phyloP scores from a whole-genome alignment of 2,113 vertebrate genomes.

The Boleophthalmus pectinirostris region DNA sequence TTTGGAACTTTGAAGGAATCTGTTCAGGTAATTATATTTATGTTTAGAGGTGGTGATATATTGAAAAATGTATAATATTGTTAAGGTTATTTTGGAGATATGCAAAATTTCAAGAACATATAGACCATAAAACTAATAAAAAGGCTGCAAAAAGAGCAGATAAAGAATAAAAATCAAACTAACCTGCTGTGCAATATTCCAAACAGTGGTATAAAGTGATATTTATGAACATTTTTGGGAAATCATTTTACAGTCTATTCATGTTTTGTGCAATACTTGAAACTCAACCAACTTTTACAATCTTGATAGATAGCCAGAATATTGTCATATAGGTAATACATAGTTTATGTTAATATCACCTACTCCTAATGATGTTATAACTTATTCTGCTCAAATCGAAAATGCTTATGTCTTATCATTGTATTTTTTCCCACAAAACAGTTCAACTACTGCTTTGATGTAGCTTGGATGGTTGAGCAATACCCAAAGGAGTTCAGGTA shows the following conservation, averaged over 20 bases:
- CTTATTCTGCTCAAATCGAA: not conserved
- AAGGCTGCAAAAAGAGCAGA: too few species aligned
- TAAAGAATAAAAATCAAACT: too few species aligned
- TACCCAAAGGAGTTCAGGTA: conserved; percentile 92
- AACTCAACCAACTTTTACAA: too few species aligned
- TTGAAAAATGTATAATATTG: not conserved
- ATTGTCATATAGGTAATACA: too few species aligned
- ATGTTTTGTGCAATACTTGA: too few species aligned
- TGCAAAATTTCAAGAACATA: too few species aligned
- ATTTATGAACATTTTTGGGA: not conserved
- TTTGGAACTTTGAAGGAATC: conserved; percentile 94
- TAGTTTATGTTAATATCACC: too few species aligned
- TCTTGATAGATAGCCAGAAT: too few species aligned
- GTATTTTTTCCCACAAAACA: conserved; percentile 39
- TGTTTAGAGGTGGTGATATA: not conserved
- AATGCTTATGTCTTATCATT: not conserved
- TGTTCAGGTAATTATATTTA: conserved; percentile 82
- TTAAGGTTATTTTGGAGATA: too few species aligned
- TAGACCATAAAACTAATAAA: too few species aligned
- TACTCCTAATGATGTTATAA: not conserved
- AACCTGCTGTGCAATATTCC: not conserved
- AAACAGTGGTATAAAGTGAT: not conserved
- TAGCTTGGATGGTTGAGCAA: conserved; percentile 90
- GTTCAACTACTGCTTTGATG: conserved; percentile 99
- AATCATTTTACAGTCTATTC: too few species aligned